A percentile compares a stretch with the other conserved stretches of the same genome.
These are phyloP conservation scores for Macrochelys suwanniensis DNA, from an alignment of 2,797 vertebrate genomes.

Conservation along the genomic window DNA sequence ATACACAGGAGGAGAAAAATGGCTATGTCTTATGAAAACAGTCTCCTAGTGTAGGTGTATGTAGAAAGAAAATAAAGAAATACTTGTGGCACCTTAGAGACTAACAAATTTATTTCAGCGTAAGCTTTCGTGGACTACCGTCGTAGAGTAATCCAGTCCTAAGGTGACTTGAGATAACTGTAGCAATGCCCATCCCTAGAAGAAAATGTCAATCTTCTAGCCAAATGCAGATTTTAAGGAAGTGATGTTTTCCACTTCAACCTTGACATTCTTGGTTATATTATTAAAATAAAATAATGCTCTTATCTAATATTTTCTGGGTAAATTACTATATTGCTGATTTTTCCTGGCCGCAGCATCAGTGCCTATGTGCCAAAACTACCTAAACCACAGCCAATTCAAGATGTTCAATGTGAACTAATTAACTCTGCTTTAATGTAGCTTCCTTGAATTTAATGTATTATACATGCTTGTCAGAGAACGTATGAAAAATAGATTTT, in stretches of 20 bases:
- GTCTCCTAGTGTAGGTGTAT: too few relatives aligned
- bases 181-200: background rate
- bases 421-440: rapidly evolving
- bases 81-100: too few relatives aligned
- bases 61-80: too few relatives aligned
- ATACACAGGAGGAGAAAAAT: too few relatives aligned
- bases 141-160: background rate
- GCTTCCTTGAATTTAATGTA: background rate
- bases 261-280: background rate
- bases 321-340: rapidly evolving
- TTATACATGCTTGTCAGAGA: background rate
- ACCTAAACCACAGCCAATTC: background rate
- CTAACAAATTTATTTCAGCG: too few relatives aligned
- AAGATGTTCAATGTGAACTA: background rate
- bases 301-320: background rate
- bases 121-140: too few relatives aligned
- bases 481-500: background rate
- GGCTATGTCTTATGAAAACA: background rate
- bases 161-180: background rate
- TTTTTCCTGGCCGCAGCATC: background rate
- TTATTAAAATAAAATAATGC: background rate
- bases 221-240: background rate
- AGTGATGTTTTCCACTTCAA: background rate
- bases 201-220: background rate
- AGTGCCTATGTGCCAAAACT: background rate